Evolutionary conservation across 2,888 invertebrate species (phyloP).

Genomic region (Latheticus oryzae): DNA sequence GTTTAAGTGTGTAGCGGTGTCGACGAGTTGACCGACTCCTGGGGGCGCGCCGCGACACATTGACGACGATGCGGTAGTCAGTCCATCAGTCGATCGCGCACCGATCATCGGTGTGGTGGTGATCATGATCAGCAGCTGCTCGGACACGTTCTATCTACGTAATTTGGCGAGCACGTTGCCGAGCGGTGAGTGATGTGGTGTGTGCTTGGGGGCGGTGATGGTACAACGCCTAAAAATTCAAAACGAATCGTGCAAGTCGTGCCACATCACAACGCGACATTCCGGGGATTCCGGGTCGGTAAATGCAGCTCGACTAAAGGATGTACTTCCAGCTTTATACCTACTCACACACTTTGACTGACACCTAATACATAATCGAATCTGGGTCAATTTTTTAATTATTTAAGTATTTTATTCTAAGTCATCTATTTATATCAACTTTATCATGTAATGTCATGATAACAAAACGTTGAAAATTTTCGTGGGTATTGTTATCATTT

Average conservation of each 20-base stretch:
- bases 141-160: conserved; percentile 61
- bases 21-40: conserved; percentile 33
- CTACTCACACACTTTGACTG: not conserved
- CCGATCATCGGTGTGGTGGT: no score
- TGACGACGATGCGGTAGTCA: conserved; percentile 18
- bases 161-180: conserved; percentile 62
- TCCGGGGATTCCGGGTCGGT: conserved; percentile 31
- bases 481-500: no score
- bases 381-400: no score
- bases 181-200: conserved; percentile 60
- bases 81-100: conserved; percentile 19
- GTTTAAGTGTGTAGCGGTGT: conserved; percentile 28
- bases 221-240: no score
- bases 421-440: no score
- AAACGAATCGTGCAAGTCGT: conserved; percentile 1
- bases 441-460: no score
- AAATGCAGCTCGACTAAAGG: conserved; percentile 5
- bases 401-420: no score
- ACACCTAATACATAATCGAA: conserved; percentile 1
- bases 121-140: conserved; percentile 62
- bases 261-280: conserved; percentile 31
- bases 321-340: conserved; percentile 2
- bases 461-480: no score
- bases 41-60: conserved; percentile 29
- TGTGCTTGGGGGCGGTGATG: no score